A percentile compares a stretch with the other conserved stretches of the same genome.
phyloP scores from a whole-genome alignment of 2,113 vertebrate species.

The Scortum barcoo region DNA sequence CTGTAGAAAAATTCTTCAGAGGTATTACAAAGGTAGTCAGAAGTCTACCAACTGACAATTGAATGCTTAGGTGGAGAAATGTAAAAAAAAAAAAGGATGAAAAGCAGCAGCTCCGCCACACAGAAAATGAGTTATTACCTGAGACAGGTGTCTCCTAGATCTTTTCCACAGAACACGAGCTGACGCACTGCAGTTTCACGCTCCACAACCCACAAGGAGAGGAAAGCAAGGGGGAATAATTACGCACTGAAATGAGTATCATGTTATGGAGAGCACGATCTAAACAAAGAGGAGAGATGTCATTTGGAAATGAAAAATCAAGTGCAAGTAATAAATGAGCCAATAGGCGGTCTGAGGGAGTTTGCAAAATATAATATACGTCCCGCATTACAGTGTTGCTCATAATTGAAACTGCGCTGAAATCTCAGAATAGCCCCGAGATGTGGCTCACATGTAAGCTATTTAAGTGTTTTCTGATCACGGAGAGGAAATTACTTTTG shows the following conservation, averaged over 20 bases:
- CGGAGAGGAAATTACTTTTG: not conserved
- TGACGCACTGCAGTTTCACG: constrained; percentile 71
- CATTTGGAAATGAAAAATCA: constrained; percentile 44
- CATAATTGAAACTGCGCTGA: not conserved
- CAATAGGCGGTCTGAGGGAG: not conserved
- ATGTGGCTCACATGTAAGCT: constrained; percentile 6
- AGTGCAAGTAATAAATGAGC: constrained; percentile 27
- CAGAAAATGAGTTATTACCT: constrained; percentile 72
- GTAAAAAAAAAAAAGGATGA: constrained; percentile 37
- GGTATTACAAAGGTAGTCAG: not conserved
- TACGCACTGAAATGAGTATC: constrained; percentile 65
- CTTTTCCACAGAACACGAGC: constrained; percentile 47
- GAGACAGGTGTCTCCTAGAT: constrained; percentile 75
- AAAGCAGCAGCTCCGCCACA: constrained; percentile 28
- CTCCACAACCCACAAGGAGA: constrained; percentile 56
- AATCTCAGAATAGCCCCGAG: not conserved
- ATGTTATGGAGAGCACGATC: constrained; percentile 56
- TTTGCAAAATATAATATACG: constrained; percentile 1
- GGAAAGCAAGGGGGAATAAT: constrained; percentile 72
- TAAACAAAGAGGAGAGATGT: constrained; percentile 51
- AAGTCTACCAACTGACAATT: not conserved
- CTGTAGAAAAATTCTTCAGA: not conserved
- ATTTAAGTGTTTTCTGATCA: not conserved
- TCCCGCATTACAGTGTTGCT: not conserved
- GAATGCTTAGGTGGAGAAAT: constrained; percentile 3